Evolutionary conservation across 2,113 vertebrate species (phyloP).

Genomic region (Hyperoodon ampullatus): DNA sequence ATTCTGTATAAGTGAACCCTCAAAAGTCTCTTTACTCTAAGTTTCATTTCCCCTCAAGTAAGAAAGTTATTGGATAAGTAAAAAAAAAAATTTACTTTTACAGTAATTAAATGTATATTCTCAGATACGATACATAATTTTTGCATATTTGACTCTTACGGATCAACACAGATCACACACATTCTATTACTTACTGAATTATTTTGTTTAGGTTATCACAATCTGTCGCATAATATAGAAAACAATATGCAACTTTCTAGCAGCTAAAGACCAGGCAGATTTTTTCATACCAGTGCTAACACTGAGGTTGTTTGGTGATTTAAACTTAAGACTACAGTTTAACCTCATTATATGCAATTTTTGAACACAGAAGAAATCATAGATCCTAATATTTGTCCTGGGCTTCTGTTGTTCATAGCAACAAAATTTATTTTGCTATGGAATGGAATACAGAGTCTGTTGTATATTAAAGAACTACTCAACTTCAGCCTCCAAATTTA

Average conservation of each 20-base stretch:
- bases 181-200: background rate
- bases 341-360: slow-evolving; percentile 27
- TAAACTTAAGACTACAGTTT: slow-evolving; percentile 44
- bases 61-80: background rate
- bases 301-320: background rate
- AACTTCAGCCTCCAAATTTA: slow-evolving; percentile 4
- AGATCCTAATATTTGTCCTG: slow-evolving; percentile 60
- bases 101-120: background rate
- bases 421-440: slow-evolving; percentile 55
- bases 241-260: background rate
- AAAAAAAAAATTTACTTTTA: slow-evolving; percentile 7
- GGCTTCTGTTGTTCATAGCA: slow-evolving; percentile 71
- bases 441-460: slow-evolving; percentile 67
- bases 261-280: background rate
- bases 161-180: background rate
- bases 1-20: background rate
- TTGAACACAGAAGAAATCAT: slow-evolving; percentile 40
- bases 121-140: background rate
- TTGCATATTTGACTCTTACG: background rate
- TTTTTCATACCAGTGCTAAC: background rate
- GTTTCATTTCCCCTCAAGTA: background rate
- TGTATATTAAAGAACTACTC: slow-evolving; percentile 57
- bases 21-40: slow-evolving; percentile 2
- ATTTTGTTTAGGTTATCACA: background rate
- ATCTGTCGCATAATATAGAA: background rate